Conservation (phyloP, 2,888 invertebrate species). For the Temnothorax unifasciatus region DNA sequence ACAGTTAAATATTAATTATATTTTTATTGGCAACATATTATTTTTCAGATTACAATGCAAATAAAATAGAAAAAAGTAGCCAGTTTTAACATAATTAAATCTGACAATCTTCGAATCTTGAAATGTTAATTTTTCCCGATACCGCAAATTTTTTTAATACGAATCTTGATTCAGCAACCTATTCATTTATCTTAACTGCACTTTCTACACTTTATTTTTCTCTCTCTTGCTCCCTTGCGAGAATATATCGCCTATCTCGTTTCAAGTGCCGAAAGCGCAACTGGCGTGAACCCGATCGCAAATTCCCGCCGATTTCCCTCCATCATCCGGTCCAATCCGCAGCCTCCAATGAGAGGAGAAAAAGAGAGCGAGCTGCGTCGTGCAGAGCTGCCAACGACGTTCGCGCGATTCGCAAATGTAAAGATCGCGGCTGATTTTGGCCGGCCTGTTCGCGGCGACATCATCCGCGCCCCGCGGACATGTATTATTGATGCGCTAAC, state of each 20-base stretch:
- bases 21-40: neutral
- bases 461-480: conserved; percentile 44
- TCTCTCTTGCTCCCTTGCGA: neutral
- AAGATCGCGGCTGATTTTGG: neutral
- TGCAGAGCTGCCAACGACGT: conserved; percentile 14
- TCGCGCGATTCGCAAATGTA: neutral
- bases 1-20: neutral
- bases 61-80: neutral
- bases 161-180: neutral
- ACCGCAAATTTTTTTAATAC: neutral
- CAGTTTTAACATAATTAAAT: neutral
- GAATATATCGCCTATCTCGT: neutral
- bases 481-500: conserved; percentile 55
- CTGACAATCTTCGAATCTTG: neutral
- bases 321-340: neutral
- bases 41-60: neutral
- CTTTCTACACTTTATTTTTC: neutral
- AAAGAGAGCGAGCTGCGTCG: neutral
- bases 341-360: neutral
- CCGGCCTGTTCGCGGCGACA: conserved; percentile 33
- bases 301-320: neutral
- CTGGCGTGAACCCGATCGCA: neutral
- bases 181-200: neutral
- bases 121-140: neutral
- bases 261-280: neutral